These are phyloP conservation scores for Chaenocephalus aceratus DNA, from an alignment of 2,113 vertebrate species.

Conservation along the genomic window DNA sequence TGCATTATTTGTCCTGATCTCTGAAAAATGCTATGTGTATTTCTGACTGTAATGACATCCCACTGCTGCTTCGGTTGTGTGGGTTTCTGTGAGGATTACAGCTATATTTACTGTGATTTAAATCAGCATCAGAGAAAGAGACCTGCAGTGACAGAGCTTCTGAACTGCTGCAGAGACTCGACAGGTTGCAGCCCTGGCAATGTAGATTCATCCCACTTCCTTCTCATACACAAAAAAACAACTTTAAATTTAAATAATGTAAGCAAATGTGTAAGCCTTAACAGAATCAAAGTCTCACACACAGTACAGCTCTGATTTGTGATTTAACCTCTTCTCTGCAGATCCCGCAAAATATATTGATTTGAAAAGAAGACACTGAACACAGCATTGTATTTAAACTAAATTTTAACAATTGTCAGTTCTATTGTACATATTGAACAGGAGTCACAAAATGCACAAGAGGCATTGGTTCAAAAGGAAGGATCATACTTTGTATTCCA, in stretches of 20 bases:
- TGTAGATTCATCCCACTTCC: constrained; percentile 44
- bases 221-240: constrained; percentile 44
- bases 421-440: constrained; percentile 89
- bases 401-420: constrained; percentile 90
- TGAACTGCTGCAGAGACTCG: constrained; percentile 14
- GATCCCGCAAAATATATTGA: background rate
- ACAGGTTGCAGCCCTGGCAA: constrained; percentile 25
- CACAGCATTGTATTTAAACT: constrained; percentile 86
- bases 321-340: constrained; percentile 11
- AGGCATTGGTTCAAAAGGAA: constrained; percentile 73
- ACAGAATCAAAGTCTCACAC: background rate
- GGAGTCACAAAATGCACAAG: constrained; percentile 87
- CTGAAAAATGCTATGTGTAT: constrained; percentile 23
- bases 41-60: constrained; percentile 36
- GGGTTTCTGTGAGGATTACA: constrained; percentile 44
- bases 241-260: constrained; percentile 26
- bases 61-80: constrained; percentile 15
- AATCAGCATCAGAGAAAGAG: constrained; percentile 39
- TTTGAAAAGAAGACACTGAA: constrained; percentile 53
- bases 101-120: constrained; percentile 59
- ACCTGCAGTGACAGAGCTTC: constrained; percentile 50
- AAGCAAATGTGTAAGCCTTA: constrained; percentile 26
- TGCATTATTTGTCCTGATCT: constrained; percentile 33
- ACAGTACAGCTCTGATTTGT: background rate
- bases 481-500: constrained; percentile 51